Evolutionary conservation across 2,888 invertebrate genomes (phyloP).

Genomic region (Tanytarsus gracilentus): DNA sequence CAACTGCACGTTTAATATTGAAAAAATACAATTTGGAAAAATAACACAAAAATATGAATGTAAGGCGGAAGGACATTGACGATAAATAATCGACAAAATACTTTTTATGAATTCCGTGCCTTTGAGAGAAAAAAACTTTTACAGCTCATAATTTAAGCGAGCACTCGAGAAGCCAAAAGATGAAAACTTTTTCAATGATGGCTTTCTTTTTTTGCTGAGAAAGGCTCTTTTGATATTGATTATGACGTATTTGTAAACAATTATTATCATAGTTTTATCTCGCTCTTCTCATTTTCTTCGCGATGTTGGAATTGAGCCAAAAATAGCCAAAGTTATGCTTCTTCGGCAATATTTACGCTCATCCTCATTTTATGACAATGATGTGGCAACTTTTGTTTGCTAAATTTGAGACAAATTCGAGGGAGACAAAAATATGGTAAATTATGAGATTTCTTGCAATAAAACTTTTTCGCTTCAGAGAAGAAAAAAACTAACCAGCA

Average conservation of each 20-base stretch:
- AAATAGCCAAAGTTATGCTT: neutral
- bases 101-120: no score
- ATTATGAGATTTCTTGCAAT: no score
- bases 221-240: constrained; percentile 10
- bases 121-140: no score
- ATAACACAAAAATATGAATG: neutral
- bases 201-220: no score
- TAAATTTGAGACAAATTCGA: no score
- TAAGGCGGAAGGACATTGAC: neutral
- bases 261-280: constrained; percentile 7
- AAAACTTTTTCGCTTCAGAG: no score
- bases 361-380: constrained; percentile 20
- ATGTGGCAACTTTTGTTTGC: constrained; percentile 9
- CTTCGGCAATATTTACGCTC: constrained; percentile 11
- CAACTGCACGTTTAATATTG: no score
- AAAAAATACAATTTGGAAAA: neutral
- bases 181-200: neutral
- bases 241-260: constrained; percentile 26
- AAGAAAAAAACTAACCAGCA: neutral
- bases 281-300: neutral
- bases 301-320: constrained; percentile 12
- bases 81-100: constrained; percentile 4
- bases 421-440: no score
- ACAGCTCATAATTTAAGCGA: neutral
- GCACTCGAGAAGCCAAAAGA: neutral